phyloP scores from a whole-genome alignment of 2,888 invertebrate genomes.

The Chrysolina americana region DNA sequence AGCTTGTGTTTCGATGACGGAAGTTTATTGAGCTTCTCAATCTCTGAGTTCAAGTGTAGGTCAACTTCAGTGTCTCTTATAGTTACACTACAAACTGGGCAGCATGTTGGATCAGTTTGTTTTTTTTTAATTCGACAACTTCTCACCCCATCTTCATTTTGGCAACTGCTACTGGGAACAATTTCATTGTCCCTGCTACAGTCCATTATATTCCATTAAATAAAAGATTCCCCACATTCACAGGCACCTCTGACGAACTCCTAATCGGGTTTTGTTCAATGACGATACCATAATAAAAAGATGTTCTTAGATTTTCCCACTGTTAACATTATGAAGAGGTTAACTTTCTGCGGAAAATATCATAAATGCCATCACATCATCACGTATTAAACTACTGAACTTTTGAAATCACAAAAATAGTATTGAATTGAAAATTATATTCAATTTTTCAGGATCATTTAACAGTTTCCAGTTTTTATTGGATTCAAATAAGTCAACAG shows the following conservation, averaged over 20 bases:
- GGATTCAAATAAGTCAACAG: conserved; percentile 6
- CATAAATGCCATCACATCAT: neutral
- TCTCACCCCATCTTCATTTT: conserved; percentile 64
- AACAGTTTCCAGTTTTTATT: neutral
- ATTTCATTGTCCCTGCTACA: conserved; percentile 53
- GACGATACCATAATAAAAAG: conserved; percentile 40
- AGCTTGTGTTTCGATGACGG: conserved; percentile 64
- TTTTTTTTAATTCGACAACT: conserved; percentile 74
- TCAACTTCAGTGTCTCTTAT: conserved; percentile 88
- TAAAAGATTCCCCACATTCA: conserved; percentile 36
- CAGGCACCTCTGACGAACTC: conserved; percentile 3
- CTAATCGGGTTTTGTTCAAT: conserved; percentile 25
- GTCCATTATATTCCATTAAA: conserved; percentile 56
- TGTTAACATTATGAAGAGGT: conserved; percentile 37
- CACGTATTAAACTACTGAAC: neutral
- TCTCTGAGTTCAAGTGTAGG: conserved; percentile 84
- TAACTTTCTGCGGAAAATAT: conserved; percentile 3
- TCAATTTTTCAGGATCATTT: conserved; percentile 7
- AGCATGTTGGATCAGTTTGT: conserved; percentile 80
- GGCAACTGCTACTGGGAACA: conserved; percentile 55
- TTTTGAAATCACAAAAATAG: neutral
- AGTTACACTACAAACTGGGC: conserved; percentile 91
- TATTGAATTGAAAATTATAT: neutral
- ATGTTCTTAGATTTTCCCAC: conserved; percentile 47
- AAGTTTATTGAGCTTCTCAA: conserved; percentile 79